Percentiles rank a stretch among this genome's conserved stretches.
phyloP scores from a whole-genome alignment of 2,888 invertebrate genomes.

The Chrysolina haemoptera region DNA sequence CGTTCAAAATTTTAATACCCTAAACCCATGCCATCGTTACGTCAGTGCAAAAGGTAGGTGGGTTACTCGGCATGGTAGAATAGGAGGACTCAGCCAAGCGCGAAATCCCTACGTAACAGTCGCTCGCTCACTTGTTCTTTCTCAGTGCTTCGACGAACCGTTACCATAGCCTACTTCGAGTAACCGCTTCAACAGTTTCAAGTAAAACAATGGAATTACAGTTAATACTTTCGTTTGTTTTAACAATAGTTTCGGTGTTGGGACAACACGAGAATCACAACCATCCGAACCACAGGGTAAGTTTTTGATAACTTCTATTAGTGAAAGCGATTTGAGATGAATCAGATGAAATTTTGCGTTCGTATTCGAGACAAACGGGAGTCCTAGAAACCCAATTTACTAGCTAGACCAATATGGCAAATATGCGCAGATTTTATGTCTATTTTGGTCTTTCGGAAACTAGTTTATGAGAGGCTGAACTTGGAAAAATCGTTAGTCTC shows the following conservation, averaged over 20 bases:
- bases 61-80: constrained; percentile 26
- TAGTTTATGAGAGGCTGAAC: not conserved
- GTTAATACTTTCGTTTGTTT: constrained; percentile 36
- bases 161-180: constrained; percentile 26
- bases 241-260: constrained; percentile 31
- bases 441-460: not conserved
- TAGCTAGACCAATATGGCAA: constrained; percentile 27
- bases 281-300: constrained; percentile 50
- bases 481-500: constrained; percentile 9
- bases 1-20: not conserved
- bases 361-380: constrained; percentile 21
- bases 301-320: constrained; percentile 23
- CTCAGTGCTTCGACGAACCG: constrained; percentile 28
- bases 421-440: constrained; percentile 24
- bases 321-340: not conserved
- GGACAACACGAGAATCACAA: constrained; percentile 46
- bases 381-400: constrained; percentile 36
- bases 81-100: constrained; percentile 10
- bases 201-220: constrained; percentile 36
- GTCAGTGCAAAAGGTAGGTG: constrained; percentile 38
- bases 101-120: not conserved
- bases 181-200: constrained; percentile 10
- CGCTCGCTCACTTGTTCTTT: constrained; percentile 28
- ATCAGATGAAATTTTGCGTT: constrained; percentile 22
- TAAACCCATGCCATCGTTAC: constrained; percentile 24